Evolutionary conservation across 2,797 vertebrate species (phyloP).

Genomic region (Botia kubotai): DNA sequence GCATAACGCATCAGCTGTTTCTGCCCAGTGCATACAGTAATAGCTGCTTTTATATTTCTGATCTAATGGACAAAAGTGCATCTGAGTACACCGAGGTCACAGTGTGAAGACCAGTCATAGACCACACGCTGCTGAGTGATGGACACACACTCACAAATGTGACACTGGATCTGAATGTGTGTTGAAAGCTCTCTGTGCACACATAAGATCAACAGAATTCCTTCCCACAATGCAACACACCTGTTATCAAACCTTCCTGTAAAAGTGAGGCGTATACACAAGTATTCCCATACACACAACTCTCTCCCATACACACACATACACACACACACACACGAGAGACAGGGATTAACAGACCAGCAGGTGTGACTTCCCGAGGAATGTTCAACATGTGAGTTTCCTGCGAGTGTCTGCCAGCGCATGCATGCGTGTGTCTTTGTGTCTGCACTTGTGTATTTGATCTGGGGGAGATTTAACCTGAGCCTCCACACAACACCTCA

Average conservation of each 20-base stretch:
- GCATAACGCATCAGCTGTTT: too few relatives aligned
- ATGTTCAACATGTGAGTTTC: not conserved
- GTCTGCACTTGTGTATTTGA: constrained; percentile 13
- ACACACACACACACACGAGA: not conserved
- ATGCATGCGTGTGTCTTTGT: constrained; percentile 5
- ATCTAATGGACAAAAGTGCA: not conserved
- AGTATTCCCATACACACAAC: not conserved
- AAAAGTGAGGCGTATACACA: not conserved
- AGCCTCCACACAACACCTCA: constrained; percentile 40
- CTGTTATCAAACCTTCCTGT: constrained; percentile 20
- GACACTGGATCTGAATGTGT: not conserved
- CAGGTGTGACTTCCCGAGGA: constrained; percentile 38
- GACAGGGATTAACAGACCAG: constrained; percentile 44
- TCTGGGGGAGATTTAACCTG: constrained; percentile 19
- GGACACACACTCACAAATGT: not conserved
- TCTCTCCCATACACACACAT: not conserved
- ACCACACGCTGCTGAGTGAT: not conserved
- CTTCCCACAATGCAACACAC: not conserved
- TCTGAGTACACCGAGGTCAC: not conserved
- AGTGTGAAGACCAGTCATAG: not conserved
- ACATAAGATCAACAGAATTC: not conserved
- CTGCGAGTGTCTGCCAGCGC: not conserved
- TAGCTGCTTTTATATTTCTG: too few relatives aligned
- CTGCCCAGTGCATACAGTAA: too few relatives aligned
- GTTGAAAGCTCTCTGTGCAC: constrained; percentile 1